phyloP scores from a whole-genome alignment of 1,140 invertebrate species.

The Spodoptera litura region DNA sequence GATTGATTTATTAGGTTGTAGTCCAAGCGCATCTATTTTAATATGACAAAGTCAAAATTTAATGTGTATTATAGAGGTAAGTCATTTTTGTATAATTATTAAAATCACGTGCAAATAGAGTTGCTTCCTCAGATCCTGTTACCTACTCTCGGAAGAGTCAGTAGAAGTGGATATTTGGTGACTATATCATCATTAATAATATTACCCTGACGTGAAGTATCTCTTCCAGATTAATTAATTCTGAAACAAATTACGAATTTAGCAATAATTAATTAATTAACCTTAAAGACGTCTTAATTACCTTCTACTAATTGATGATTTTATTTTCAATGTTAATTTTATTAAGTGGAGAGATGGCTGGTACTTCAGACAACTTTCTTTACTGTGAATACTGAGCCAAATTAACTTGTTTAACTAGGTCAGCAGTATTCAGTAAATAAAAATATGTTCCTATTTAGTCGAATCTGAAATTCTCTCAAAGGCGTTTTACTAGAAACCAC shows the following conservation, averaged over 20 bases:
- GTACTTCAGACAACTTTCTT: not conserved
- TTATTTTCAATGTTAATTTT: constrained; percentile 28
- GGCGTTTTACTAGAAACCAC: not conserved
- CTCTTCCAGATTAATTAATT: constrained; percentile 4
- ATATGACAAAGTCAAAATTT: too few species aligned
- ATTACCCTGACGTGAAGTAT: not conserved
- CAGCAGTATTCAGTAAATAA: not conserved
- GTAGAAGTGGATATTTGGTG: too few species aligned
- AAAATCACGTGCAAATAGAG: too few species aligned
- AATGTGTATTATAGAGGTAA: too few species aligned
- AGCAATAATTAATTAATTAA: constrained; percentile 32
- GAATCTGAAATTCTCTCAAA: not conserved
- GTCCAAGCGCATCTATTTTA: too few species aligned
- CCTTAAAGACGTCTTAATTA: constrained; percentile 11
- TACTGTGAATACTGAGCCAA: constrained; percentile 7
- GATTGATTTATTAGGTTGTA: too few species aligned
- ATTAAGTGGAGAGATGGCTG: constrained; percentile 7
- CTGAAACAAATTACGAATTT: constrained; percentile 5
- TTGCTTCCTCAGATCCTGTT: too few species aligned
- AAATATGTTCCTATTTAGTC: not conserved
- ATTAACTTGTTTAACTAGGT: not conserved
- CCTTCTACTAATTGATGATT: constrained; percentile 14
- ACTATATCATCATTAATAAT: not conserved
- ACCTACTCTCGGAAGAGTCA: too few species aligned
- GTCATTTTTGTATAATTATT: too few species aligned